phyloP scores from a whole-genome alignment of 2,888 invertebrate genomes.

The Idaea dimidiata region DNA sequence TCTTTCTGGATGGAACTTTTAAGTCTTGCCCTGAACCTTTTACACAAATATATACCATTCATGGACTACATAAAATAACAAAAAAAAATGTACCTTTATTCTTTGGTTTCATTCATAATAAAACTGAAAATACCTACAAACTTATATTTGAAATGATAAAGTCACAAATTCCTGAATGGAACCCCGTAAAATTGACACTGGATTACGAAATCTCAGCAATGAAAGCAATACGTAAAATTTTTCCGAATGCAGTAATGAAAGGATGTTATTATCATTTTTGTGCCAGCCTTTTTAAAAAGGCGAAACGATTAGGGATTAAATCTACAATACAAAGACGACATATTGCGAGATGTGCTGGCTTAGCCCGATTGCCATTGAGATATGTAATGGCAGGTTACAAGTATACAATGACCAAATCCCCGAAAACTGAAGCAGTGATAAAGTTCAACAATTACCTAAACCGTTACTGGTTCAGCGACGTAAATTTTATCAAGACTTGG shows the following conservation, averaged over 20 bases:
- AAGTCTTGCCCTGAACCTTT: too few species aligned
- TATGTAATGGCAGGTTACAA: constrained; percentile 7
- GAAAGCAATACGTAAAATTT: not conserved
- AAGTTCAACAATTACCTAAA: constrained; percentile 18
- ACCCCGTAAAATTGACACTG: not conserved
- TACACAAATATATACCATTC: too few species aligned
- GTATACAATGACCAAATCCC: constrained; percentile 20
- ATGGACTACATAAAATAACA: too few species aligned
- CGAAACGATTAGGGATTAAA: constrained; percentile 12
- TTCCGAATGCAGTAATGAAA: not conserved
- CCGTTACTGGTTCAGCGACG: constrained; percentile 13
- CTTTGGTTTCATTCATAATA: too few species aligned
- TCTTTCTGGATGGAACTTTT: too few species aligned
- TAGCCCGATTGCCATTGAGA: constrained; percentile 1
- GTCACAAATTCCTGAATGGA: constrained; percentile 2
- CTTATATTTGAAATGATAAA: not conserved
- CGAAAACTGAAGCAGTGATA: constrained; percentile 12
- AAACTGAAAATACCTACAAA: too few species aligned
- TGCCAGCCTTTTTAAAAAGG: constrained; percentile 17
- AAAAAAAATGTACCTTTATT: too few species aligned
- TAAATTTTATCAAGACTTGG: constrained; percentile 17
- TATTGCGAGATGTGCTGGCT: constrained; percentile 2
- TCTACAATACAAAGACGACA: constrained; percentile 11
- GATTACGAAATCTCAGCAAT: constrained; percentile 1
- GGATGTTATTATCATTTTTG: constrained; percentile 15